phyloP scores from a whole-genome alignment of 2,113 vertebrate genomes.

The Ondatra zibethicus region DNA sequence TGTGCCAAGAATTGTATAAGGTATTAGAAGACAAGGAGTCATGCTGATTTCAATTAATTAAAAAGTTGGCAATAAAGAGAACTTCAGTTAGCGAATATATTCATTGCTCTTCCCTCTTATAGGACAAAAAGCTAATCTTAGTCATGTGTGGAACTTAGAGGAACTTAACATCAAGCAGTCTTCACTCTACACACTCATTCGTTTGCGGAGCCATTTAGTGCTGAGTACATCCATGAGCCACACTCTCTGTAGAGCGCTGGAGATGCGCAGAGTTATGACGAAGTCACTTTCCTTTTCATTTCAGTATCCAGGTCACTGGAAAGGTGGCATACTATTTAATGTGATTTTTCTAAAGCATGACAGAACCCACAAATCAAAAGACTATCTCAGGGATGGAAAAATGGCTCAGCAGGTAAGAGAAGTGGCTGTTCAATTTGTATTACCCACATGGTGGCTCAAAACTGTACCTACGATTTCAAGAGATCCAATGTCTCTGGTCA shows the following conservation, averaged over 20 bases:
- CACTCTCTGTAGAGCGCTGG: neutral
- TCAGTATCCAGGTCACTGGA: neutral
- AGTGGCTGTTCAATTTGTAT: neutral
- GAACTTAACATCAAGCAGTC: neutral
- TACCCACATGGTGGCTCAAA: neutral
- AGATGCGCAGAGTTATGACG: neutral
- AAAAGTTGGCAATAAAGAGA: slow-evolving; percentile 65
- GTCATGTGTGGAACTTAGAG: slow-evolving; percentile 18
- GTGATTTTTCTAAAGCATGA: slow-evolving; percentile 17
- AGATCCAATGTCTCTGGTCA: neutral
- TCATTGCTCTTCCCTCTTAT: neutral
- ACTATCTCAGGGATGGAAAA: slow-evolving; percentile 44
- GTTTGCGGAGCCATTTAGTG: neutral
- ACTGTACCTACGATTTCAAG: neutral
- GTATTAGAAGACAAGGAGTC: slow-evolving; percentile 18
- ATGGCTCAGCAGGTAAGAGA: neutral
- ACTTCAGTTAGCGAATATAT: slow-evolving; percentile 22
- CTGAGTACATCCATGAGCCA: neutral
- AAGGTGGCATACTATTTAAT: slow-evolving; percentile 33
- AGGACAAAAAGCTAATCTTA: slow-evolving; percentile 1
- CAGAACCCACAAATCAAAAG: slow-evolving; percentile 56
- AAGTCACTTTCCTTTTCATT: neutral
- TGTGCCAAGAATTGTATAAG: slow-evolving; percentile 1
- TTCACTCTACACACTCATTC: neutral
- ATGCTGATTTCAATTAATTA: slow-evolving; percentile 66